Conservation (phyloP, 2,113 vertebrate species). For the Trogon surrucura region DNA sequence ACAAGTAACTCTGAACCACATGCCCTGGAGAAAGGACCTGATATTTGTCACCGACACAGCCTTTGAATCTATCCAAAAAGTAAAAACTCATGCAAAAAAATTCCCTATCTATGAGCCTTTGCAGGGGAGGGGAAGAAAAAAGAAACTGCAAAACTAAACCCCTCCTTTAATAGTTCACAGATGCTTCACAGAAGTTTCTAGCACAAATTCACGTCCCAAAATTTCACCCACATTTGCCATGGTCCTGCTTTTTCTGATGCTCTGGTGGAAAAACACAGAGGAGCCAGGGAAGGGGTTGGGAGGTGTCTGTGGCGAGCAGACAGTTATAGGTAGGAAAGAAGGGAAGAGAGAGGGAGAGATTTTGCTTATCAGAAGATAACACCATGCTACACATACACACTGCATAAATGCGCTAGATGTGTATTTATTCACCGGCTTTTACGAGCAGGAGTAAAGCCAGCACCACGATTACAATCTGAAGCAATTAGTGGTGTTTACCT, state of each 20-base stretch:
- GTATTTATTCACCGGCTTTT: not conserved
- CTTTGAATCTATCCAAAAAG: not conserved
- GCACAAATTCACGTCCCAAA: not conserved
- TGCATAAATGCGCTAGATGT: not conserved
- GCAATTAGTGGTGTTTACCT: not conserved
- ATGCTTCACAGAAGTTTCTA: not conserved
- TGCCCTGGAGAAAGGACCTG: not conserved
- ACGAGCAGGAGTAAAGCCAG: not conserved
- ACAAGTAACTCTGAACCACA: not conserved
- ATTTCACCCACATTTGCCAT: not conserved
- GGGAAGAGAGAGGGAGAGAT: not conserved
- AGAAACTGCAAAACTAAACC: not conserved
- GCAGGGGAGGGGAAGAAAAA: not conserved
- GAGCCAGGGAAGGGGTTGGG: not conserved
- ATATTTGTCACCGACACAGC: not conserved
- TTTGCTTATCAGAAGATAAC: not conserved
- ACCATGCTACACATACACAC: fast-evolving
- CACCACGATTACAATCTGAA: not conserved
- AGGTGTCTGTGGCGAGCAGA: not conserved
- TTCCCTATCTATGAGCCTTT: not conserved
- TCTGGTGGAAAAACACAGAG: not conserved
- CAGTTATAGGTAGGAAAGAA: not conserved
- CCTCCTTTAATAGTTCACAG: not conserved
- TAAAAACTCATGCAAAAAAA: not conserved
- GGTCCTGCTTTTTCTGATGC: not conserved